Percentiles rank a stretch among this genome's conserved stretches.
Evolutionary conservation across 2,797 vertebrate species (phyloP).

Genomic region (Sitta carolinensis): DNA sequence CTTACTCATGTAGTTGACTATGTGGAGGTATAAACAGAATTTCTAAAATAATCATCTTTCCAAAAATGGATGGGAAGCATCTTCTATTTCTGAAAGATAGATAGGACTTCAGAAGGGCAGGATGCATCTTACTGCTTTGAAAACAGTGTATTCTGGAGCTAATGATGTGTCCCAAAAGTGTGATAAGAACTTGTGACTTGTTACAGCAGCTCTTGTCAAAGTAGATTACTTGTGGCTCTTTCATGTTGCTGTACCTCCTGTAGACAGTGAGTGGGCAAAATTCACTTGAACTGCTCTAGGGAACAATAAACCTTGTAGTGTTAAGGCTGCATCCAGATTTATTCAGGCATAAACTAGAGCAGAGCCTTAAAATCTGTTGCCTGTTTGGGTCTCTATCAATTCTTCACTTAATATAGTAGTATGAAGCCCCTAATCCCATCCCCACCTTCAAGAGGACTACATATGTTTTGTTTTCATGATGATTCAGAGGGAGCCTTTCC

Average conservation of each 20-base stretch:
- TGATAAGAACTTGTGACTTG: background rate
- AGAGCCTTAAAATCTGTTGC: background rate
- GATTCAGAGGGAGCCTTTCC: background rate
- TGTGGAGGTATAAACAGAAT: background rate
- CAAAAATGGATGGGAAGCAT: background rate
- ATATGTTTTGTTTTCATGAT: background rate
- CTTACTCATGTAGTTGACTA: background rate
- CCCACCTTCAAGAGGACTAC: background rate
- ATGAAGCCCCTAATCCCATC: background rate
- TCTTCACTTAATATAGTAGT: background rate
- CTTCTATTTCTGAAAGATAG: background rate
- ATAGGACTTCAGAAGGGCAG: background rate
- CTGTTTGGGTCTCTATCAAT: background rate
- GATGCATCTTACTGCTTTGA: background rate
- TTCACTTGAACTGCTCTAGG: background rate
- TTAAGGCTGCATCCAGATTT: background rate
- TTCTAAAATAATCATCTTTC: background rate
- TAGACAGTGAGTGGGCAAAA: background rate
- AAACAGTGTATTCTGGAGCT: background rate
- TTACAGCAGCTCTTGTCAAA: slow-evolving; percentile 21
- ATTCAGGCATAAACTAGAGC: background rate
- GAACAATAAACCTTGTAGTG: background rate
- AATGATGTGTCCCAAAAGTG: background rate
- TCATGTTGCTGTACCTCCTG: background rate
- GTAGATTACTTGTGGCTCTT: background rate